Base-by-base conservation (phyloP, 2,113 vertebrate species). In the Pygoscelis antarcticus region DNA sequence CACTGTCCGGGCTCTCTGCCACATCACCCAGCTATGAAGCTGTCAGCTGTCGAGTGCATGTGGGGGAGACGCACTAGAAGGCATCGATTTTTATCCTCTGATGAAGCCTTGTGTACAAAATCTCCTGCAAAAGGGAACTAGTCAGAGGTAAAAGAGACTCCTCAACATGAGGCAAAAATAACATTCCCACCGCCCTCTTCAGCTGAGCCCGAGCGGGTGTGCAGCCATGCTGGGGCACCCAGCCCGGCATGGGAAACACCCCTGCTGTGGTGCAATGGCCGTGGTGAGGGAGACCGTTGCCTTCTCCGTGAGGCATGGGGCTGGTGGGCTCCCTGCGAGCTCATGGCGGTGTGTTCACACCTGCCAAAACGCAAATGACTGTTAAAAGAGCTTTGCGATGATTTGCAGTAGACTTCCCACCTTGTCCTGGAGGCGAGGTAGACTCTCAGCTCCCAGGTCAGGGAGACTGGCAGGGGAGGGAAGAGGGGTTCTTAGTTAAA, bases 171-270 rank as follows among this genome's bases (percentile, higher is more conserved):
- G 21, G 27, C 16, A 86, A n/a, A 85, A 87, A 42, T 12, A 47
- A 22, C 15, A 3, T 71, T 64, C 32, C 74, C 5, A 3, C n/a
- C 55, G 75, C 51, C 34, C 13, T 23, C 38, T 72, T 72, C 74
- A 79, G 25, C 25, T 75, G 72, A 74, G 52, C 49, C 61, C 26
- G 9, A 30, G 19, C 25, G 23, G 22, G 6, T 34, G 16, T 62
- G 46, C 60, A 66, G 36, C 40, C 22, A 12, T 0, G 0, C 25
- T 14, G 12, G 58, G 25, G 32, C 58, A 89, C 38, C 36, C 77
- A 81, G 26, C 15, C n/a, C 27, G 1, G 14, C 29, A 42, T 0
- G 1, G 49, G 8, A 40, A 69, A 44, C 46, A 71, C 7, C 25
- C 47, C 57, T 32, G 38, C 2, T 1, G 42, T 4, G 51, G 5